Base-by-base conservation (phyloP, 2,797 vertebrate species). In the Mionectes olivaceus region DNA sequence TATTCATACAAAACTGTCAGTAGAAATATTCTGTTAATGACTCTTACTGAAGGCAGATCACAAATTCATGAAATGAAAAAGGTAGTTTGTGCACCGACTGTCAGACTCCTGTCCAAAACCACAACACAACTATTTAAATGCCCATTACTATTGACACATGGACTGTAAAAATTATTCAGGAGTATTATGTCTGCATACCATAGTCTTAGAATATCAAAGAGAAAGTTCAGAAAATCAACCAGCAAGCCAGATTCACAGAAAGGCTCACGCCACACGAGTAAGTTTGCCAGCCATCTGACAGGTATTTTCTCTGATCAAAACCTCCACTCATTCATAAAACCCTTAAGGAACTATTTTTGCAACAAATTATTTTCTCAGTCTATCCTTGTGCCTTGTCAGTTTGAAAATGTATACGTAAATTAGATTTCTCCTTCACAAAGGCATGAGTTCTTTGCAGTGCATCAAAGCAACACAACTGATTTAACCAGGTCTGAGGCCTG, bases 231-330 rank as follows among this genome's bases (percentile, higher is more conserved):
- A 86, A 39, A 13, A 43, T 18, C 27, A 69, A 50, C 52, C 35
- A 75, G 27, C 19, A 89, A 89, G 49, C 22, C 50, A 32, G 30
- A 65, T 33, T 53, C 27, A 24, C 68, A 78, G 33, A 55, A 61
- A 55, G 27, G 65, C 9, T 55, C 16, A 3, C 23, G 27, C 3
- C 71, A 73, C 41, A 19, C 0, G 0, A 78, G 11, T 15, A 56
- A 32, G 30, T 76, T 11, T 56, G 33, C 13, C 61, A 88, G 24
- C 5, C 13, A 37, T 7, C 14, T 55, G 55, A 70, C 21, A 87
- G 22, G 41, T 8, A n/a, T 27, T 24, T 37, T 28, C n/a, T 46
- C 13, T 25, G 10, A 28, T 67, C 47, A 69, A 61, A 86, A 50
- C 27, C 7, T 70, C 25, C 60, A 49, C 41, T 83, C 57, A 41